Conservation (phyloP, 2,797 vertebrate genomes). For the Decapterus maruadsi region DNA sequence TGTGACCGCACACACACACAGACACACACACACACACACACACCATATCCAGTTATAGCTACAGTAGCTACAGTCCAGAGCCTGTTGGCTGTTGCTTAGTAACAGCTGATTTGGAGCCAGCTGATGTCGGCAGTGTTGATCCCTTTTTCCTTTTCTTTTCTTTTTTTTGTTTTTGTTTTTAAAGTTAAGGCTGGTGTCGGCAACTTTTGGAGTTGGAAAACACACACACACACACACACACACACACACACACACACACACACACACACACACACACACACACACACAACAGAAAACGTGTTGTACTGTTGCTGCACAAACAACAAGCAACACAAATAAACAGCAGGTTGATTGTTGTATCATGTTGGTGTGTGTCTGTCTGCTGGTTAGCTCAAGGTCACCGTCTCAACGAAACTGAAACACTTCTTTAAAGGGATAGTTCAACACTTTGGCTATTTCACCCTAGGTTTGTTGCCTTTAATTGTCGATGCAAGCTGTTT, state of each 20-base stretch:
- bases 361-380: background rate
- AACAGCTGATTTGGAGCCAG: conserved; percentile 50
- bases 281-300: background rate
- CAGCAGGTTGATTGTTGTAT: no score
- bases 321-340: background rate
- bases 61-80: conserved; percentile 20
- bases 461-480: no score
- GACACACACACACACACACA: conserved; percentile 10
- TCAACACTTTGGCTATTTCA: no score
- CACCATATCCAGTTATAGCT: conserved; percentile 45
- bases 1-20: conserved; percentile 34
- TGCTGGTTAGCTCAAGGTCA: no score
- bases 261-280: background rate
- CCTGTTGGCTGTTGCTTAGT: conserved; percentile 57
- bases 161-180: conserved; percentile 21
- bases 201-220: conserved; percentile 20
- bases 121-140: conserved; percentile 16
- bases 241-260: conserved; percentile 3
- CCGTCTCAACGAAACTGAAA: no score
- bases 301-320: background rate
- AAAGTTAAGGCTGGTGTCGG: conserved; percentile 16
- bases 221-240: no score
- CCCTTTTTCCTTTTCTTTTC: conserved; percentile 1
- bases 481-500: no score
- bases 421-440: no score